Evolutionary conservation across 1,140 invertebrate genomes (phyloP).

Genomic region (Magallana angulata): DNA sequence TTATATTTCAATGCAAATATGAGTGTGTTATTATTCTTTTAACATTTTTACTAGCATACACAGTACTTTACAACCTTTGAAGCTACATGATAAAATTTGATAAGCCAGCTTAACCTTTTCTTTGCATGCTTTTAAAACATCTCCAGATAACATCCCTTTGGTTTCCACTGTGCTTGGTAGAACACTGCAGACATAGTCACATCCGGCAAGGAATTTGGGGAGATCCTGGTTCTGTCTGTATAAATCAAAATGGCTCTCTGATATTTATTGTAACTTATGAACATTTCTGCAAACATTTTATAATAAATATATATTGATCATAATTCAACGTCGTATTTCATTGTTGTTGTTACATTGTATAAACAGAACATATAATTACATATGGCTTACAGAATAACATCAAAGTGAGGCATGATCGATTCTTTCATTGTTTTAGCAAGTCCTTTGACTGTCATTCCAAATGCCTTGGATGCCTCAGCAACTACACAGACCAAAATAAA

Average conservation of each 20-base stretch:
- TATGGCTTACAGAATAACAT: background rate
- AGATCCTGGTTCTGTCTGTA: conserved; percentile 70
- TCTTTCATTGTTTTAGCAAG: background rate
- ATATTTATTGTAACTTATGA: no score
- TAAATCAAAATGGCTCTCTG: background rate
- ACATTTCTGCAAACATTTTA: no score
- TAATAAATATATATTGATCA: no score
- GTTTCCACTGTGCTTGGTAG: conserved; percentile 82
- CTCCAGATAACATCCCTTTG: conserved; percentile 80
- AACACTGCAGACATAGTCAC: conserved; percentile 83
- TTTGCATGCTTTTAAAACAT: conserved; percentile 79
- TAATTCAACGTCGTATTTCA: no score
- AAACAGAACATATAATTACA: no score
- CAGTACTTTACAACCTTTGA: no score
- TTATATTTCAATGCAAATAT: no score
- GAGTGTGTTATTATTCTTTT: no score
- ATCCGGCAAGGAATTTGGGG: conserved; percentile 78
- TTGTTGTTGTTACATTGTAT: no score
- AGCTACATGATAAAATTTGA: no score
- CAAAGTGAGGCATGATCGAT: background rate
- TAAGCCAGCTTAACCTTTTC: conserved; percentile 63
- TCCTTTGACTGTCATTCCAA: background rate
- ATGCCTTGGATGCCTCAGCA: background rate
- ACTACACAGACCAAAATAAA: background rate
- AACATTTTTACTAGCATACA: no score